These are phyloP conservation scores for Cyprinodon variegatus DNA, from an alignment of 2,113 vertebrate species.

Conservation along the genomic window DNA sequence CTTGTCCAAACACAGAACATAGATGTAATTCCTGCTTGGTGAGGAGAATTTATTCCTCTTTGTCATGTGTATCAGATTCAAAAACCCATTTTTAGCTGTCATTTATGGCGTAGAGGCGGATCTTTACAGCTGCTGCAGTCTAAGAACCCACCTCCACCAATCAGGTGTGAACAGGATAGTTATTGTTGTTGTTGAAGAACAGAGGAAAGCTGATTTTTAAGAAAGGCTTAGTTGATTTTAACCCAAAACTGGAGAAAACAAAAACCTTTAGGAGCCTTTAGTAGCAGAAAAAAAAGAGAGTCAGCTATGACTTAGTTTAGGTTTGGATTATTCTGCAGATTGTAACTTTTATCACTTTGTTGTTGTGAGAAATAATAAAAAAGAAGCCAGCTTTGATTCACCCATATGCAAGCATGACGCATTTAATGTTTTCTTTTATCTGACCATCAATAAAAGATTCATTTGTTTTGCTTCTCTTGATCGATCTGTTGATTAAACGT, in stretches of 20 bases:
- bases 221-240: not conserved
- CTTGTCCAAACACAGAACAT: not conserved
- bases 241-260: not conserved
- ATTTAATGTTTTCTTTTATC: not conserved
- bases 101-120: constrained; percentile 11
- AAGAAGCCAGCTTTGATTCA: not conserved
- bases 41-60: constrained; percentile 21
- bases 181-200: not conserved
- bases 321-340: not conserved
- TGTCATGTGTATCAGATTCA: constrained; percentile 50
- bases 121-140: not conserved
- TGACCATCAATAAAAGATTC: not conserved
- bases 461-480: not conserved
- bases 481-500: not conserved
- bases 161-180: too few species aligned
- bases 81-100: constrained; percentile 51
- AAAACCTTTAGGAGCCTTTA: not conserved
- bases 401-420: not conserved
- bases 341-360: not conserved
- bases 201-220: not conserved
- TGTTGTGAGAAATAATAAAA: not conserved
- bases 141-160: not conserved
- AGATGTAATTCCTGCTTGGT: not conserved
- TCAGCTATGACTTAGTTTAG: not conserved
- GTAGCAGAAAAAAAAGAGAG: not conserved